A percentile compares a stretch with the other conserved stretches of the same genome.
Evolutionary conservation across 1,140 invertebrate species (phyloP).

Genomic region (Aricia agestis): DNA sequence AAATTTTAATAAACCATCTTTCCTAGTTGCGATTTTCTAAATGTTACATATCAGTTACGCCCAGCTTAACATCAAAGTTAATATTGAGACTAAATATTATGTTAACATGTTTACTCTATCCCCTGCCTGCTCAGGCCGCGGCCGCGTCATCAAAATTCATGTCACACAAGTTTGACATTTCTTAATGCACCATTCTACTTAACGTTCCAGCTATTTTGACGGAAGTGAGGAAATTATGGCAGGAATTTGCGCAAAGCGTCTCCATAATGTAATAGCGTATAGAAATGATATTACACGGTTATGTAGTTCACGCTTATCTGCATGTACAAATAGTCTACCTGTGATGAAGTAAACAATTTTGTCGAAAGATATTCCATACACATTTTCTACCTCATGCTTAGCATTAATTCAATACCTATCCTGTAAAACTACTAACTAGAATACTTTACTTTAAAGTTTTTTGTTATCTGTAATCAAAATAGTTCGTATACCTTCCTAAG

Average conservation of each 20-base stretch:
- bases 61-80: neutral
- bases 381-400: too few species aligned
- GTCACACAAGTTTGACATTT: slow-evolving; percentile 14
- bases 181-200: slow-evolving; percentile 11
- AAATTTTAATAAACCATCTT: too few species aligned
- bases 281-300: neutral
- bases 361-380: too few species aligned
- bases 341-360: neutral
- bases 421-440: too few species aligned
- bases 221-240: slow-evolving; percentile 15
- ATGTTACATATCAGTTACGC: neutral
- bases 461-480: too few species aligned
- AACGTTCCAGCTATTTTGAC: slow-evolving; percentile 1
- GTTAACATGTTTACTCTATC: neutral
- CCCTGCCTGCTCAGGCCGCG: neutral
- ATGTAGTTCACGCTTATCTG: neutral
- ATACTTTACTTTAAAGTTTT: too few species aligned
- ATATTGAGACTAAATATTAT: neutral
- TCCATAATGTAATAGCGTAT: neutral
- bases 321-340: neutral
- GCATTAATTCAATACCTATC: too few species aligned
- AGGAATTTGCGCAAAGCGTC: slow-evolving; percentile 14
- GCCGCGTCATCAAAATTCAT: slow-evolving; percentile 6
- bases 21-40: too few species aligned
- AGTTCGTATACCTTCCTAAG: too few species aligned